Evolutionary conservation across 2,888 invertebrate species (phyloP).

Genomic region (Oegoconia quadripuncta): DNA sequence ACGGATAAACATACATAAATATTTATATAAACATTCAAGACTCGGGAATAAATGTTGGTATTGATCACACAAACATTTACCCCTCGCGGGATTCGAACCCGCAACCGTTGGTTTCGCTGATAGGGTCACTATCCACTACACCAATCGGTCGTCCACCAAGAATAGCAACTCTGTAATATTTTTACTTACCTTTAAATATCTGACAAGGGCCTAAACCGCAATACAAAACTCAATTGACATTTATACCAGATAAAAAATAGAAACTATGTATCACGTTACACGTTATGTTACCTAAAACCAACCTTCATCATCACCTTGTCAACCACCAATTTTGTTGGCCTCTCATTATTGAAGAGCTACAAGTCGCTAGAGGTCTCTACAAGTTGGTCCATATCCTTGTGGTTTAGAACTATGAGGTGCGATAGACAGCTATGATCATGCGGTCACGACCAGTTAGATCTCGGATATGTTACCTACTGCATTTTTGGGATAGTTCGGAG

Average conservation of each 20-base stretch:
- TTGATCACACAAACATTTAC: no score
- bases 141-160: no score
- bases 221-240: slow-evolving; percentile 28
- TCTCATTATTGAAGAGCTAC: not conserved
- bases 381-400: slow-evolving; percentile 12
- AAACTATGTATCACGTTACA: slow-evolving; percentile 30
- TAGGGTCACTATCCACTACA: no score
- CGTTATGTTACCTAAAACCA: slow-evolving; percentile 27
- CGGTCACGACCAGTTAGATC: slow-evolving; percentile 54
- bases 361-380: not conserved
- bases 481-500: slow-evolving; percentile 60
- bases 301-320: slow-evolving; percentile 36
- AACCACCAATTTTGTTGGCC: slow-evolving; percentile 1
- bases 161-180: no score
- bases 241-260: slow-evolving; percentile 29
- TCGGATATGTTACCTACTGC: slow-evolving; percentile 48
- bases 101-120: no score
- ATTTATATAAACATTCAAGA: no score
- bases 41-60: no score
- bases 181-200: no score
- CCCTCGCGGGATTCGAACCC: no score
- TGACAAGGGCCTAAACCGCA: no score
- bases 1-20: no score
- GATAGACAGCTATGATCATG: slow-evolving; percentile 45
- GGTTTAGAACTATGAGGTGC: slow-evolving; percentile 33